These are phyloP conservation scores for Calameuta filiformis DNA, from an alignment of 2,888 invertebrate genomes.

Conservation along the genomic window DNA sequence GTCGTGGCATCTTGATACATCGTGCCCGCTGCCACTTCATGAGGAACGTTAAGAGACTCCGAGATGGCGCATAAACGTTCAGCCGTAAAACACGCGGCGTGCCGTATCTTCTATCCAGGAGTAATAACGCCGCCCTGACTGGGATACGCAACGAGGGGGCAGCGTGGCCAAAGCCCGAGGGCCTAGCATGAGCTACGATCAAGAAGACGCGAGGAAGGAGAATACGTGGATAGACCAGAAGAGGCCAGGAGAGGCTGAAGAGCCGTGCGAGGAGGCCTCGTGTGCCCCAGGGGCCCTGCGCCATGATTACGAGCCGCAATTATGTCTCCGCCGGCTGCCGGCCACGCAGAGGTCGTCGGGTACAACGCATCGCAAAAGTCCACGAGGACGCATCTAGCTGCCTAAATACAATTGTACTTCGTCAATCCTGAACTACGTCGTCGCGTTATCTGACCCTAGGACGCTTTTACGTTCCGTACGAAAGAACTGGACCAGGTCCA, in stretches of 20 bases:
- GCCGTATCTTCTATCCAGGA: constrained; percentile 46
- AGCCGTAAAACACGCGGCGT: constrained; percentile 52
- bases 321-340: constrained; percentile 56
- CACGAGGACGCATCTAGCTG: constrained; percentile 5
- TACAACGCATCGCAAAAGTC: constrained; percentile 45
- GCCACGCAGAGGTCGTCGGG: constrained; percentile 54
- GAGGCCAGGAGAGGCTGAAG: constrained; percentile 25
- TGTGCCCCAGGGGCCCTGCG: constrained; percentile 34
- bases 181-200: neutral
- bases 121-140: constrained; percentile 38
- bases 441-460: neutral
- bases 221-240: constrained; percentile 23
- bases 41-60: constrained; percentile 46
- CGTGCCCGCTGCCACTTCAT: neutral
- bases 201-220: constrained; percentile 5
- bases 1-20: constrained; percentile 38
- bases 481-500: no score
- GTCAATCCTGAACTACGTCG: neutral
- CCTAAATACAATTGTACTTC: neutral
- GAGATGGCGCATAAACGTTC: constrained; percentile 59
- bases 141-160: constrained; percentile 36
- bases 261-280: constrained; percentile 15
- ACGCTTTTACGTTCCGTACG: neutral
- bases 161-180: constrained; percentile 2
- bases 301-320: constrained; percentile 60